Conservation (phyloP, 1,140 invertebrate genomes). For the Tachypleus tridentatus region DNA sequence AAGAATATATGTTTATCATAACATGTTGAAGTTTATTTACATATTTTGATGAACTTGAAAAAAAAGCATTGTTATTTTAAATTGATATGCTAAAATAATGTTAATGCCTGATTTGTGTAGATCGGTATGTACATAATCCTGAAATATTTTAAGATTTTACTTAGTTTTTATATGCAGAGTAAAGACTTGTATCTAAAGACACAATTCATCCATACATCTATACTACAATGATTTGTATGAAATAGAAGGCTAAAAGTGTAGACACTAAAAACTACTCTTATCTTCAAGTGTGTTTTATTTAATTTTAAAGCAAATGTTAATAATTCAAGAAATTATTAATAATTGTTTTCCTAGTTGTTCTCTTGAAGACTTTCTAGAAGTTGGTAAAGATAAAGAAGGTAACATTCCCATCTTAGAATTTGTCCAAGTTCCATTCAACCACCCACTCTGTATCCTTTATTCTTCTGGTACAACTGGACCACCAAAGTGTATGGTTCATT, state of each 20-base stretch:
- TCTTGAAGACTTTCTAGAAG: constrained; percentile 29
- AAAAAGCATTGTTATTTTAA: too few species aligned
- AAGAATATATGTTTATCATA: too few species aligned
- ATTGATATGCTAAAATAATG: too few species aligned
- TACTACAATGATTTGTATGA: background rate
- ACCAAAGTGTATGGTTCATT: constrained; percentile 51
- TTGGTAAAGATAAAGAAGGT: constrained; percentile 22
- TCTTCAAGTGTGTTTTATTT: constrained; percentile 7
- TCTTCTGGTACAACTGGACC: constrained; percentile 48
- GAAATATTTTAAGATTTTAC: too few species aligned
- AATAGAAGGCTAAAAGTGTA: background rate
- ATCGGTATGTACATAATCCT: too few species aligned
- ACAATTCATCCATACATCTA: background rate
- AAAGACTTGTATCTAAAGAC: background rate
- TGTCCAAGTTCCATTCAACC: constrained; percentile 46
- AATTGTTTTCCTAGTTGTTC: constrained; percentile 12
- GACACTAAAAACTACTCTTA: too few species aligned
- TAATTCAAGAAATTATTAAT: background rate
- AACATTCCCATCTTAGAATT: constrained; percentile 32
- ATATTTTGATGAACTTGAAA: too few species aligned
- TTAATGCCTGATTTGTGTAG: too few species aligned
- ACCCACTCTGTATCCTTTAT: constrained; percentile 50
- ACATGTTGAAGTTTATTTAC: too few species aligned
- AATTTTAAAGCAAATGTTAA: constrained; percentile 2
- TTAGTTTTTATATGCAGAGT: too few species aligned